These are phyloP conservation scores for Carduelis carduelis DNA, from an alignment of 2,797 vertebrate genomes.

Conservation along the genomic window DNA sequence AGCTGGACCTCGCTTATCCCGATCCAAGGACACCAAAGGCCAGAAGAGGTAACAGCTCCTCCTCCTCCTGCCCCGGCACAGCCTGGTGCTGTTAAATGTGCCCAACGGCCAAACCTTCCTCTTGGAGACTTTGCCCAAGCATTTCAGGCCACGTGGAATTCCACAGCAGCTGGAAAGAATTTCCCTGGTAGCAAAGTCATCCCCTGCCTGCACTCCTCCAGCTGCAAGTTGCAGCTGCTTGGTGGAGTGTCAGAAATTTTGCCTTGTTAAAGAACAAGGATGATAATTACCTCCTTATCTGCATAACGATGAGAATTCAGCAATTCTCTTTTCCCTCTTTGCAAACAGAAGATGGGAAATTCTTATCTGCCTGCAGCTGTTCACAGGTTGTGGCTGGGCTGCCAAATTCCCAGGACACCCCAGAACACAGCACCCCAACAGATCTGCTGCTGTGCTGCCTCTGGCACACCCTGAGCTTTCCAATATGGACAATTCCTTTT, in stretches of 20 bases:
- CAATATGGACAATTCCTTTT: background rate
- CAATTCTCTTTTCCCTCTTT: background rate
- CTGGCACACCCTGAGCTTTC: accelerated
- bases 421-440: accelerated
- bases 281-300: background rate
- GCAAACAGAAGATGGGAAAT: background rate
- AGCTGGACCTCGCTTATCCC: conserved; percentile 90
- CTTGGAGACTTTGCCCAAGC: background rate
- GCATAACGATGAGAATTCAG: background rate
- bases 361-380: background rate
- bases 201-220: background rate
- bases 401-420: background rate
- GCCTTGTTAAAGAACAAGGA: background rate
- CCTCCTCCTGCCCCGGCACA: background rate
- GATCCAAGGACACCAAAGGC: conserved; percentile 84
- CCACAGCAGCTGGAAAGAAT: background rate
- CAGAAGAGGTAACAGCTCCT: conserved; percentile 68
- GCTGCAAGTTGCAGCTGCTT: background rate
- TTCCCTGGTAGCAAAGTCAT: background rate
- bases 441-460: background rate
- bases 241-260: background rate
- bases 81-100: background rate
- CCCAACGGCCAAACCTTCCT: background rate
- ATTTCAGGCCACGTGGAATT: accelerated
- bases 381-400: background rate